A percentile compares a stretch with the other conserved stretches of the same genome.
Conservation (phyloP, 2,888 invertebrate genomes). For the Cheilosia urbana region DNA sequence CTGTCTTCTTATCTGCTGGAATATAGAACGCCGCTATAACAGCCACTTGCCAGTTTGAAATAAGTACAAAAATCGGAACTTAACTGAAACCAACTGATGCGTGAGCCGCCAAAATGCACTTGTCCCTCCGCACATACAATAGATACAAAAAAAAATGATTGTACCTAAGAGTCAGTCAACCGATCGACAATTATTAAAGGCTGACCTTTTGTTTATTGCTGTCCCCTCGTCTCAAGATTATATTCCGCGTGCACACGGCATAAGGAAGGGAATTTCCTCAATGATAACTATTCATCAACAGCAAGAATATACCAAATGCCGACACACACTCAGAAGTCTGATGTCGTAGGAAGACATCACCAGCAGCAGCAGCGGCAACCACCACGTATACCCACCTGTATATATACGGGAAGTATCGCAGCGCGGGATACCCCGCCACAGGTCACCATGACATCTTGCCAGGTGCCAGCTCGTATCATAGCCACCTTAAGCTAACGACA, state of each 20-base stretch:
- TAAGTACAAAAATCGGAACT: constrained; percentile 19
- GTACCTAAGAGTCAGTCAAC: constrained; percentile 57
- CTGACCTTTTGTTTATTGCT: neutral
- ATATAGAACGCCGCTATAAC: constrained; percentile 16
- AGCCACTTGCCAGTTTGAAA: constrained; percentile 1
- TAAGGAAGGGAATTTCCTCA: constrained; percentile 59
- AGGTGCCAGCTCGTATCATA: constrained; percentile 52
- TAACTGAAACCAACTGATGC: constrained; percentile 55
- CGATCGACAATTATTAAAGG: constrained; percentile 51
- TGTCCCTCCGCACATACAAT: constrained; percentile 29
- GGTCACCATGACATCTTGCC: constrained; percentile 70
- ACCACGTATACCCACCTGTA: constrained; percentile 60
- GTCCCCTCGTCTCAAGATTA: constrained; percentile 43
- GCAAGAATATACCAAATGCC: constrained; percentile 59
- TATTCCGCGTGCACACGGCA: constrained; percentile 31
- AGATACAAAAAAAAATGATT: constrained; percentile 3
- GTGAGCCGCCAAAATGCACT: constrained; percentile 68
- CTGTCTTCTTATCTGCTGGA: constrained; percentile 5
- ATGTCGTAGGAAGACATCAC: neutral
- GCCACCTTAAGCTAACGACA: constrained; percentile 63
- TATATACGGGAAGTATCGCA: constrained; percentile 68
- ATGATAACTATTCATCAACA: constrained; percentile 37
- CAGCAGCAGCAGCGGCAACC: neutral
- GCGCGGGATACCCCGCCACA: constrained; percentile 50
- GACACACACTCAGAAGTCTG: constrained; percentile 24